Conservation (phyloP, 2,888 invertebrate genomes). For the Horisme vitalbata region DNA sequence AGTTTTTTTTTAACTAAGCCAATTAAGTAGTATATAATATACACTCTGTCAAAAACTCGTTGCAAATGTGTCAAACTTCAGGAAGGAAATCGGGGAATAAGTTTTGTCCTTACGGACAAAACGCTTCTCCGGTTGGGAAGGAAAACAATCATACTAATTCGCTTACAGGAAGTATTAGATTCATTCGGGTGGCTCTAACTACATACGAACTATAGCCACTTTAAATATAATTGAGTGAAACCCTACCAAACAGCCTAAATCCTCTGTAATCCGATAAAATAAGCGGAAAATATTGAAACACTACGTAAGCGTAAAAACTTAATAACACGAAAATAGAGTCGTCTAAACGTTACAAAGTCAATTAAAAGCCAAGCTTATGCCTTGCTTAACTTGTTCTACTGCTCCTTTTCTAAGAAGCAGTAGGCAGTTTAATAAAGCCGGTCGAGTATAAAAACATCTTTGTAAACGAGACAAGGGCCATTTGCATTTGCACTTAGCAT, state of each 20-base stretch:
- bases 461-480: constrained; percentile 71
- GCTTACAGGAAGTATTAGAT: neutral
- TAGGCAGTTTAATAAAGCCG: constrained; percentile 59
- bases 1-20: too few relatives aligned
- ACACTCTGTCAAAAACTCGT: too few relatives aligned
- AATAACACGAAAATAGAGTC: constrained; percentile 1
- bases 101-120: too few relatives aligned
- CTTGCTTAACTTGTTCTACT: constrained; percentile 34
- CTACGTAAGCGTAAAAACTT: constrained; percentile 1
- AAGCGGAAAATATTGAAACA: constrained; percentile 3
- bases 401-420: constrained; percentile 45
- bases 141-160: neutral
- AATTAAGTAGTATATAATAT: too few relatives aligned
- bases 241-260: constrained; percentile 3
- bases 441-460: constrained; percentile 68
- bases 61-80: too few relatives aligned
- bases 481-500: constrained; percentile 73
- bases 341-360: constrained; percentile 13
- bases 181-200: neutral
- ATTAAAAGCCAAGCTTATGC: constrained; percentile 15
- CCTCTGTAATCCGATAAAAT: constrained; percentile 10
- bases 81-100: too few relatives aligned
- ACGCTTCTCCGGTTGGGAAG: too few relatives aligned
- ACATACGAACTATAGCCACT: neutral
- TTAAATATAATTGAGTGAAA: constrained; percentile 8